Conservation (phyloP, 1,140 invertebrate genomes). For the Saccostrea glomerata region DNA sequence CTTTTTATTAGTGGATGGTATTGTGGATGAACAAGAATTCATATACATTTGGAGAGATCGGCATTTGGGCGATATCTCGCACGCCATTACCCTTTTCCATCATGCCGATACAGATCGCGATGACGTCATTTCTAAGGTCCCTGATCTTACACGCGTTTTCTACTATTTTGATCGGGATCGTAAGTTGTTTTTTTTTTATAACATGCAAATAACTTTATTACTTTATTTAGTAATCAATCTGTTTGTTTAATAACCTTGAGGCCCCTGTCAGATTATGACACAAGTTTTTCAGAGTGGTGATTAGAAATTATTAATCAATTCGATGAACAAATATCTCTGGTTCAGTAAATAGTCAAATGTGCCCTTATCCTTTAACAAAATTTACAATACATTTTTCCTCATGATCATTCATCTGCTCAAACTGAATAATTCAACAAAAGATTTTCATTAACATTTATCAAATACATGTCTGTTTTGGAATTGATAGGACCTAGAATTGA, state of each 20-base stretch:
- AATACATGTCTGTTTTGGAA: neutral
- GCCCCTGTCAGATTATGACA: neutral
- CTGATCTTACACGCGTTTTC: conserved; percentile 50
- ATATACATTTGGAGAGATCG: conserved; percentile 45
- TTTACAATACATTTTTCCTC: neutral
- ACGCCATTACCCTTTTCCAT: conserved; percentile 44
- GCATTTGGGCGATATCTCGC: conserved; percentile 37
- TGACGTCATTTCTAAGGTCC: conserved; percentile 41
- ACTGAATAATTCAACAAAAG: neutral
- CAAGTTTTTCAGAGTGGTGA: neutral
- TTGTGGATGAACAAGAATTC: conserved; percentile 49
- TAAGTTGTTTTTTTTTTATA: conserved; percentile 29
- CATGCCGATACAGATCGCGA: conserved; percentile 52
- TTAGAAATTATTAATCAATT: neutral
- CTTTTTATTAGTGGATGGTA: conserved; percentile 43
- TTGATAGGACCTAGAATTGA: neutral
- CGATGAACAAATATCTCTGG: neutral
- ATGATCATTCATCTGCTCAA: neutral
- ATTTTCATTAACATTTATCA: neutral
- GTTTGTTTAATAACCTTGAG: neutral
- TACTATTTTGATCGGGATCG: conserved; percentile 56
- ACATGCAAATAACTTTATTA: neutral
- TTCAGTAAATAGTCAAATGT: neutral
- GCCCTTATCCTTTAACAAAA: neutral
- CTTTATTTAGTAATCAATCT: neutral